phyloP scores from a whole-genome alignment of 2,113 vertebrate genomes.

The Lophius piscatorius region DNA sequence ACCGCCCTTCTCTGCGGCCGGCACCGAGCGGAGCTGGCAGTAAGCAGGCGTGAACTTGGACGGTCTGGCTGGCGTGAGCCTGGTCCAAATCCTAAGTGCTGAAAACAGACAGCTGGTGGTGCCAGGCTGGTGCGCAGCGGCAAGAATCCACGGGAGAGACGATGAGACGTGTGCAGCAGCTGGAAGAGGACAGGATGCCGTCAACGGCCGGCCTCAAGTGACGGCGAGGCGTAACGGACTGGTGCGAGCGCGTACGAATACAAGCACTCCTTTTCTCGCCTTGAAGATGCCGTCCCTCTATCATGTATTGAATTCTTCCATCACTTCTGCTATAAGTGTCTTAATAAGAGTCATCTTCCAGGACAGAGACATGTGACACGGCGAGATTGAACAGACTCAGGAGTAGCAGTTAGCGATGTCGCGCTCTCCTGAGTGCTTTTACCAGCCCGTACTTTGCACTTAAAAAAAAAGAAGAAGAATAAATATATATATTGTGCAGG shows the following conservation, averaged over 20 bases:
- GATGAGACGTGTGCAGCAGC: conserved; percentile 24
- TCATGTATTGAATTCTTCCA: background rate
- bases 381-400: conserved; percentile 8
- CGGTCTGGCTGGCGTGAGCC: conserved; percentile 43
- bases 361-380: background rate
- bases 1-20: background rate
- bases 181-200: background rate
- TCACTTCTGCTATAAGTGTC: conserved; percentile 5
- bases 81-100: conserved; percentile 73
- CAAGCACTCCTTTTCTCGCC: conserved; percentile 7
- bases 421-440: background rate
- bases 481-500: conserved; percentile 3
- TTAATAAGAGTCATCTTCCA: conserved; percentile 6
- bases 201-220: conserved; percentile 17
- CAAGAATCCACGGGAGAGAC: conserved; percentile 4
- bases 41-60: conserved; percentile 30
- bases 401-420: conserved; percentile 14
- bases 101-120: conserved; percentile 68
- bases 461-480: too few relatives aligned
- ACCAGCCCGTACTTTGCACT: conserved; percentile 21
- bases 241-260: conserved; percentile 2
- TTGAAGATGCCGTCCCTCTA: background rate
- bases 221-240: background rate
- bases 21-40: conserved; percentile 43
- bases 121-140: conserved; percentile 34